A percentile compares a stretch with the other conserved stretches of the same genome.
phyloP scores from a whole-genome alignment of 1,140 invertebrate genomes.

The Papilio polyxenes region DNA sequence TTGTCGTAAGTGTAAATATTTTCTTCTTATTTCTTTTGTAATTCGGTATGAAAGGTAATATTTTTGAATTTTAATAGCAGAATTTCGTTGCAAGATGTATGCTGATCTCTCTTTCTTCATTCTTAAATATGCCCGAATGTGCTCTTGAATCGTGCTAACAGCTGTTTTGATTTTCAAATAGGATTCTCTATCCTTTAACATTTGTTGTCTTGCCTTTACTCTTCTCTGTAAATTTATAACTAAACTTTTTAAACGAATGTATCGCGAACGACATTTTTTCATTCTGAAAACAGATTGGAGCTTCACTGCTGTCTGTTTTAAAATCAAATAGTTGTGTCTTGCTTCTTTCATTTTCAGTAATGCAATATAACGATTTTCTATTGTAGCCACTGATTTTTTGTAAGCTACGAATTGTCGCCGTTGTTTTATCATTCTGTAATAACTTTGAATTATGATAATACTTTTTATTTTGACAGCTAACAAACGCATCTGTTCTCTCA shows the following conservation, averaged over 20 bases:
- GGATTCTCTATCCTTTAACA: slow-evolving; percentile 60
- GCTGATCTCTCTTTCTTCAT: slow-evolving; percentile 63
- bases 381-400: slow-evolving; percentile 54
- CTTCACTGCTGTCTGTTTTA: slow-evolving; percentile 53
- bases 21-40: slow-evolving; percentile 49
- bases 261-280: slow-evolving; percentile 59
- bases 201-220: slow-evolving; percentile 68
- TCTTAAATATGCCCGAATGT: slow-evolving; percentile 65
- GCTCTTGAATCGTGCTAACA: slow-evolving; percentile 73
- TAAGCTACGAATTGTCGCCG: slow-evolving; percentile 49
- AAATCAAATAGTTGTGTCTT: slow-evolving; percentile 66
- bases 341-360: slow-evolving; percentile 66
- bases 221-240: slow-evolving; percentile 71
- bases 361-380: slow-evolving; percentile 71
- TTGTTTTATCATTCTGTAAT: slow-evolving; percentile 70
- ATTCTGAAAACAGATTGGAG: slow-evolving; percentile 76
- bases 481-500: slow-evolving; percentile 59
- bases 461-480: slow-evolving; percentile 58
- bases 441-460: slow-evolving; percentile 71
- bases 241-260: slow-evolving; percentile 52
- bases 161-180: slow-evolving; percentile 68
- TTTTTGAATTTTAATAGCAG: slow-evolving; percentile 57
- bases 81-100: slow-evolving; percentile 65
- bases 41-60: slow-evolving; percentile 55
- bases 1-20: slow-evolving; percentile 52